Evolutionary conservation across 2,113 vertebrate species (phyloP).

Genomic region (Scomber scombrus): DNA sequence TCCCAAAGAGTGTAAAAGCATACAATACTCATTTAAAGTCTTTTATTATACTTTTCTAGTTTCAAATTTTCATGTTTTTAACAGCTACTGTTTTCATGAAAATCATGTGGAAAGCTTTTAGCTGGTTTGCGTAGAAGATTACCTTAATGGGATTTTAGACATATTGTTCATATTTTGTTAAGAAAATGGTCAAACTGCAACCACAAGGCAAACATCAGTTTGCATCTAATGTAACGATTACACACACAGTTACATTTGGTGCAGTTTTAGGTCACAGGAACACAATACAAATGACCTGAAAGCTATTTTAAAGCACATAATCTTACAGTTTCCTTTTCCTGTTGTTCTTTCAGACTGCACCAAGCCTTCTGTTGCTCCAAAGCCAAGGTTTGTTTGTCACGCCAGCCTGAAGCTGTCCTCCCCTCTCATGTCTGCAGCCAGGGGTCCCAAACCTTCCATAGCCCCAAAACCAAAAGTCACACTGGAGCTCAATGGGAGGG

Average conservation of each 20-base stretch:
- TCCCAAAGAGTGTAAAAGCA: slow-evolving; percentile 47
- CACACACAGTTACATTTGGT: background rate
- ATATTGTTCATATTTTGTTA: background rate
- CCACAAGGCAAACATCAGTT: background rate
- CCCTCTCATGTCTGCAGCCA: slow-evolving; percentile 84
- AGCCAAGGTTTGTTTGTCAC: slow-evolving; percentile 87
- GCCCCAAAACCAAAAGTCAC: slow-evolving; percentile 92
- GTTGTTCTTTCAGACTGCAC: slow-evolving; percentile 87
- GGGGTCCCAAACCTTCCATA: slow-evolving; percentile 91
- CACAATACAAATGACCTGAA: slow-evolving; percentile 72
- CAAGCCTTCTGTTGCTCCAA: slow-evolving; percentile 92
- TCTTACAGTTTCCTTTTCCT: slow-evolving; percentile 83
- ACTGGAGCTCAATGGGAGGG: slow-evolving; percentile 78
- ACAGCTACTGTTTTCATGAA: background rate
- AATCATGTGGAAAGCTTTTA: background rate
- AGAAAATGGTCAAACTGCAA: slow-evolving; percentile 5
- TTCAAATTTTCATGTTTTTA: background rate
- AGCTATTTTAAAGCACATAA: slow-evolving; percentile 80
- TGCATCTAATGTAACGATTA: background rate
- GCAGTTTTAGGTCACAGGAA: slow-evolving; percentile 60
- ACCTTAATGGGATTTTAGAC: background rate
- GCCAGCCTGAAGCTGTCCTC: slow-evolving; percentile 84
- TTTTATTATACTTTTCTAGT: slow-evolving; percentile 7
- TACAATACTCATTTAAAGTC: slow-evolving; percentile 36
- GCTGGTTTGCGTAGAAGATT: background rate